Evolutionary conservation across 1,140 invertebrate genomes (phyloP).

Genomic region (Drosophila lini): DNA sequence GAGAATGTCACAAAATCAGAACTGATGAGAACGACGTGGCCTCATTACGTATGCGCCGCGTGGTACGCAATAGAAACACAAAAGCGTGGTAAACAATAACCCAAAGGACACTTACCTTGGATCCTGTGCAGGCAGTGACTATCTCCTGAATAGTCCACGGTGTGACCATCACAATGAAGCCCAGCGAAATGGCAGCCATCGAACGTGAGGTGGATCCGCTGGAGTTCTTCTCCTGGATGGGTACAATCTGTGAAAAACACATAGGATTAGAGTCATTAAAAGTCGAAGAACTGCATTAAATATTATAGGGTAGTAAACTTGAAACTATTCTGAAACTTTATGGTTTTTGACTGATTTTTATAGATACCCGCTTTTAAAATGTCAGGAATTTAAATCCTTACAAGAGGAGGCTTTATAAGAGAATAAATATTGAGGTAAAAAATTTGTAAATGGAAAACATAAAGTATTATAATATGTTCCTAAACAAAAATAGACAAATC

Average conservation of each 20-base stretch:
- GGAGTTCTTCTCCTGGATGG: slow-evolving; percentile 89
- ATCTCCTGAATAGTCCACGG: slow-evolving; percentile 95
- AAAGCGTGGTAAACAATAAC: slow-evolving; percentile 6
- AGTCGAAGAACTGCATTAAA: neutral
- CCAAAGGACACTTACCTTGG: slow-evolving; percentile 85
- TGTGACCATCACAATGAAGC: slow-evolving; percentile 94
- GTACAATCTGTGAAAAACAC: slow-evolving; percentile 86
- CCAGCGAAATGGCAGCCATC: slow-evolving; percentile 94
- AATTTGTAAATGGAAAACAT: neutral
- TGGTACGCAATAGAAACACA: slow-evolving; percentile 18
- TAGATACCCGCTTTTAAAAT: neutral
- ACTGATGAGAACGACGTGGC: slow-evolving; percentile 32
- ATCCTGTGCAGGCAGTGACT: slow-evolving; percentile 93
- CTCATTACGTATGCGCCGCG: slow-evolving; percentile 67
- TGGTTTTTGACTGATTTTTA: neutral
- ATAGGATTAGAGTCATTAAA: slow-evolving; percentile 45
- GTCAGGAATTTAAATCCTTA: neutral
- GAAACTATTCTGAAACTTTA: neutral
- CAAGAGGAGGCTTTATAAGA: neutral
- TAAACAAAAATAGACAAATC: neutral
- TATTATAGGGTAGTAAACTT: neutral
- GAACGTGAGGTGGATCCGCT: slow-evolving; percentile 92
- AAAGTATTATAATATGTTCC: neutral
- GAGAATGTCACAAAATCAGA: slow-evolving; percentile 38
- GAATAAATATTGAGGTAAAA: neutral